A percentile compares a stretch with the other conserved stretches of the same genome.
Conservation (phyloP, 2,113 vertebrate genomes). For the Murina feae region DNA sequence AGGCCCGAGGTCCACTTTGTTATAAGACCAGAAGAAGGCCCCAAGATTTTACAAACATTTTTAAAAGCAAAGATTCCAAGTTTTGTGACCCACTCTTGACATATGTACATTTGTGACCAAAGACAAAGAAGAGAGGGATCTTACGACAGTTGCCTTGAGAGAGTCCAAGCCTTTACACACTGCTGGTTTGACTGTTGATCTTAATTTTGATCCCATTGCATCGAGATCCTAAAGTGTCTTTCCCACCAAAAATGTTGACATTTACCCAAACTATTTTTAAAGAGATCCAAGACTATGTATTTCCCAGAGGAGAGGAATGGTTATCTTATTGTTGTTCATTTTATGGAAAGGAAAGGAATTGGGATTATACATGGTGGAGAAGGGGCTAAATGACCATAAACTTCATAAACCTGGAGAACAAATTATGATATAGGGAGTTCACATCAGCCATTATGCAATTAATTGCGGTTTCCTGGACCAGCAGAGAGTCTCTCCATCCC, state of each 20-base stretch:
- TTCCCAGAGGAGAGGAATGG: background rate
- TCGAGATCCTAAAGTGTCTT: background rate
- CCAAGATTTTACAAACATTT: background rate
- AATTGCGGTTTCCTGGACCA: background rate
- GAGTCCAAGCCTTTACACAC: background rate
- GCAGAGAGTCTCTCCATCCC: background rate
- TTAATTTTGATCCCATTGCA: background rate
- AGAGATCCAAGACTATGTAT: background rate
- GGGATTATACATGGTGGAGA: background rate
- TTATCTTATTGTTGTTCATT: background rate
- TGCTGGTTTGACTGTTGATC: background rate
- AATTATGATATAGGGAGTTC: background rate
- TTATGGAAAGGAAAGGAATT: background rate
- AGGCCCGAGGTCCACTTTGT: constrained; percentile 48
- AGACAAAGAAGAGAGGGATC: background rate
- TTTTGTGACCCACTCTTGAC: background rate
- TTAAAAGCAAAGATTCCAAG: background rate
- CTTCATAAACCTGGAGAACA: background rate
- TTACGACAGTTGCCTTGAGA: background rate
- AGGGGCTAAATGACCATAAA: background rate
- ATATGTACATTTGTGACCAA: background rate
- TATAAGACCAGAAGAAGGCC: constrained; percentile 58
- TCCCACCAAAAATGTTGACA: constrained; percentile 17
- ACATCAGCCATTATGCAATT: background rate
- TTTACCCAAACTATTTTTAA: constrained; percentile 16